phyloP scores from a whole-genome alignment of 2,888 invertebrate genomes.

The Cataglyphis cursor region DNA sequence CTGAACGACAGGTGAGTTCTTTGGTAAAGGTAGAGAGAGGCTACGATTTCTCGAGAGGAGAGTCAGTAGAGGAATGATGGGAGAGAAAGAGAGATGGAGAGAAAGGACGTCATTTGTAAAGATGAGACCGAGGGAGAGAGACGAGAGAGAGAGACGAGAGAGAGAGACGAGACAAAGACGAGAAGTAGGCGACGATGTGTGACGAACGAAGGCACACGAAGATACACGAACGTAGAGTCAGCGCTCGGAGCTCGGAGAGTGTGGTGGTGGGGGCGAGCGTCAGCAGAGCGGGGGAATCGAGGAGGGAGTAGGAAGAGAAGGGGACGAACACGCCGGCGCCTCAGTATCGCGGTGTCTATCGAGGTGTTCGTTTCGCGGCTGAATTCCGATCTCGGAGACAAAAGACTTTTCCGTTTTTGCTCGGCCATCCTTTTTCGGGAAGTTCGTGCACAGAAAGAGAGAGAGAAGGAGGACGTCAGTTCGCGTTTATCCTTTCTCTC shows the following conservation, averaged over 20 bases:
- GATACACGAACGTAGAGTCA: slow-evolving; percentile 15
- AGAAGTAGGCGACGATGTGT: neutral
- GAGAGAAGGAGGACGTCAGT: neutral
- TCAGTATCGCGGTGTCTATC: slow-evolving; percentile 82
- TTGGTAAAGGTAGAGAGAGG: slow-evolving; percentile 27
- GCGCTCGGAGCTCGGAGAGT: neutral
- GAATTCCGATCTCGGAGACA: neutral
- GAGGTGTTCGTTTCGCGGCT: slow-evolving; percentile 60
- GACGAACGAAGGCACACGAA: slow-evolving; percentile 2
- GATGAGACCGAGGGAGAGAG: neutral
- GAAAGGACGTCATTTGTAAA: neutral
- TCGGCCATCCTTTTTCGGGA: neutral
- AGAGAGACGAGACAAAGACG: neutral
- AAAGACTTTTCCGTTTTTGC: neutral
- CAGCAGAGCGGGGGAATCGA: neutral
- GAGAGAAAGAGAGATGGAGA: neutral
- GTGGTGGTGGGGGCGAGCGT: neutral
- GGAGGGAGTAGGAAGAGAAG: slow-evolving; percentile 50
- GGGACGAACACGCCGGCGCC: slow-evolving; percentile 85
- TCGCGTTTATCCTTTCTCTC: neutral
- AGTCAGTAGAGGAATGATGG: neutral
- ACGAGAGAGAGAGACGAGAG: neutral
- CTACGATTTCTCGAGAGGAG: neutral
- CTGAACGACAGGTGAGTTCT: slow-evolving; percentile 49
- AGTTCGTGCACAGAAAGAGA: neutral